Evolutionary conservation across 2,888 invertebrate species (phyloP).

Genomic region (Hedya salicella): DNA sequence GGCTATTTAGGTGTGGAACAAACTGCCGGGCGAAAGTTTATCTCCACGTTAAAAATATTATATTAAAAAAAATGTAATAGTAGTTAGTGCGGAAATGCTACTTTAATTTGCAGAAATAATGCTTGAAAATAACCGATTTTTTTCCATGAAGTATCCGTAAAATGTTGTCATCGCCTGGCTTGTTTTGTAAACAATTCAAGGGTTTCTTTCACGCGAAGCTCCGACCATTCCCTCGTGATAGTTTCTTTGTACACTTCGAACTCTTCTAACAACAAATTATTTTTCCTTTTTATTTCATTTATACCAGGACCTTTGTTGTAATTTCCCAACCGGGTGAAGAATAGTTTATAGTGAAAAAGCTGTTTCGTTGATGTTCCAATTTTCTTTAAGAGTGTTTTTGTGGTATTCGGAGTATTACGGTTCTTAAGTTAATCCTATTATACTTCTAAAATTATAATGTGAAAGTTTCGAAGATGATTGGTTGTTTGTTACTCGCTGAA

Average conservation of each 20-base stretch:
- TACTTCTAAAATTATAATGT: no score
- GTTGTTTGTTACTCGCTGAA: no score
- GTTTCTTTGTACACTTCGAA: constrained; percentile 49
- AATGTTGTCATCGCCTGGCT: constrained; percentile 29
- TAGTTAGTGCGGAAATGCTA: no score
- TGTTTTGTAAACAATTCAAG: constrained; percentile 52
- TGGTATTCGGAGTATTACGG: neutral
- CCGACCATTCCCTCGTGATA: constrained; percentile 53
- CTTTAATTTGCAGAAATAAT: neutral
- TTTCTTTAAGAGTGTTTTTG: constrained; percentile 33
- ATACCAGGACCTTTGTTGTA: constrained; percentile 38
- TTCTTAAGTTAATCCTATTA: no score
- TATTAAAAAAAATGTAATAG: no score
- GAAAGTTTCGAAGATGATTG: no score
- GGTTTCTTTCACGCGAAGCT: constrained; percentile 50
- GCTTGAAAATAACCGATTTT: neutral
- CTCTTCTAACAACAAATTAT: constrained; percentile 59
- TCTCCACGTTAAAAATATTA: no score
- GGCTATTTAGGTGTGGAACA: no score
- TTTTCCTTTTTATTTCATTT: constrained; percentile 47
- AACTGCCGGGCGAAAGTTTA: no score
- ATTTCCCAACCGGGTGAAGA: constrained; percentile 36
- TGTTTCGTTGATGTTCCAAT: constrained; percentile 32
- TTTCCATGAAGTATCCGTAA: constrained; percentile 22
- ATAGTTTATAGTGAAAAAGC: constrained; percentile 31